These are phyloP conservation scores for Planococcus citri DNA, from an alignment of 1,140 invertebrate species.

Conservation along the genomic window DNA sequence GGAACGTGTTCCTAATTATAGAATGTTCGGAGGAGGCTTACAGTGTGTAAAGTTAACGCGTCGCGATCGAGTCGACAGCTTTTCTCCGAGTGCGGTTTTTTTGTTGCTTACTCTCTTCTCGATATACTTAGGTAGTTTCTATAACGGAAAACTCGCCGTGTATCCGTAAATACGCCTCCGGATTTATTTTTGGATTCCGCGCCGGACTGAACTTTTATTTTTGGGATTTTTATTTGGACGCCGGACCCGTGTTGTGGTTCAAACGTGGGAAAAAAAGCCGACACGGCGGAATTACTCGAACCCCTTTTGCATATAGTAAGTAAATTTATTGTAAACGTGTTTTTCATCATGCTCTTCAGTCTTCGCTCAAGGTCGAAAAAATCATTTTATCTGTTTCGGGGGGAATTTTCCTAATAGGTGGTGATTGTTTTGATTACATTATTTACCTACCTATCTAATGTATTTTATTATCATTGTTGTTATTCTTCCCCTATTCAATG, in stretches of 20 bases:
- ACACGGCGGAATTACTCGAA: background rate
- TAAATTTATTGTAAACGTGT: background rate
- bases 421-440: too few relatives aligned
- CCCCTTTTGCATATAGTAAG: constrained; percentile 3
- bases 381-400: background rate
- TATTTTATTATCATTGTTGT: too few relatives aligned
- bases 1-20: constrained; percentile 17
- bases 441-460: too few relatives aligned
- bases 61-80: constrained; percentile 1
- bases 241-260: background rate
- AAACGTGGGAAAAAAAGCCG: constrained; percentile 10
- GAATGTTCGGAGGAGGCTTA: background rate
- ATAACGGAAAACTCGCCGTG: background rate
- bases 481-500: too few relatives aligned
- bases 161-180: constrained; percentile 15
- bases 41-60: constrained; percentile 20
- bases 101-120: too few relatives aligned
- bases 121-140: background rate
- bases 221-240: constrained; percentile 20
- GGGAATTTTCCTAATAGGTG: too few relatives aligned
- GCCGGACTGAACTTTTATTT: constrained; percentile 14
- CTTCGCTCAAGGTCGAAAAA: background rate
- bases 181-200: constrained; percentile 18
- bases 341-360: background rate
- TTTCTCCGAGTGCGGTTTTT: background rate